Base-by-base conservation (phyloP, 92 coral and sea anemone genomes). In the Phenganax marumi region DNA sequence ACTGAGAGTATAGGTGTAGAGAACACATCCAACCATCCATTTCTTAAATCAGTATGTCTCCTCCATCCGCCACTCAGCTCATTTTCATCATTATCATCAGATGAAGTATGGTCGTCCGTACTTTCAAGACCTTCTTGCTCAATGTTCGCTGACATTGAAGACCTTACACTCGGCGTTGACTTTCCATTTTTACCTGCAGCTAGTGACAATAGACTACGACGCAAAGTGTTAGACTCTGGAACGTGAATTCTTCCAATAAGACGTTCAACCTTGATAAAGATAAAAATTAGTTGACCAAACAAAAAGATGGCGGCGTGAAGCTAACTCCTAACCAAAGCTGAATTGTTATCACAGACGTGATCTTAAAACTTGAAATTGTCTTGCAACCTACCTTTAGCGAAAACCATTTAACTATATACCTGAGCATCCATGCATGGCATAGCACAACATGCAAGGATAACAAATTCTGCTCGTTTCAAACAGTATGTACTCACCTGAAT, bases 1-100 rank as follows among this genome's bases (percentile, higher is more conserved):
- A 96, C 75, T 4, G 93, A 93, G 23, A 96, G 89, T 48, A 92
- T 87, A 10, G 99, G 99, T 3, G 93, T 92, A 10, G 99, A 92
- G 91, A 96, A 91, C 14, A 91, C 97, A 76, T 96, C 97, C 16
- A 92, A 90, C 99, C 99, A 96, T 26, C 97, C 97, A 77, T 52
- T 52, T 33, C 69, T 49, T 23, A 68, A 81, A 24, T 86, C 89
- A 0, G 99, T 96, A 52, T 96, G 93, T 68, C 97, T 88, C 79
- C 99, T 90, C 93, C 97, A 96, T 25, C 97, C 97, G 22, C 89
- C 90, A 50, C 96, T 96, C n/a, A 90, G 80, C 58, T 86, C 86
- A 70, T 87, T 95, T 49, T 91, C 97, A 21, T 48, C 70, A 5
- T 33, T 33, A 33, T 33, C 5, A 16, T 89, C 75, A 52, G 85